Evolutionary conservation across 2,888 invertebrate species (phyloP), one percentile per base, ranked within the genome.

Genomic region (Euplexia lucipara): DNA sequence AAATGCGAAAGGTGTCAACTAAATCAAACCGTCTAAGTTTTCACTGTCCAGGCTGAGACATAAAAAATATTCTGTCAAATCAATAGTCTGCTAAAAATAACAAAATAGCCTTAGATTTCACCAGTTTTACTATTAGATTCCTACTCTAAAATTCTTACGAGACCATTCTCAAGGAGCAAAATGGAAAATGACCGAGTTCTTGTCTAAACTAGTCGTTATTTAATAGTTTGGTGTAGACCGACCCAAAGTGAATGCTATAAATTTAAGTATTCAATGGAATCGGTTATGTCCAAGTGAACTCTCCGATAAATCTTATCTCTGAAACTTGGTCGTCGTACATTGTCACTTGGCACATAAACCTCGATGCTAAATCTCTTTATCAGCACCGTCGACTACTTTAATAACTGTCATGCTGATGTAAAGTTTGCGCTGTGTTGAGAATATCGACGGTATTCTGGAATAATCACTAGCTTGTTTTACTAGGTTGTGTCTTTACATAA

Each of bases 341-440:
- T 77, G 72, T 76, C 56, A 76, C 35, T 75, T 75, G 72, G 75
- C 63, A 78, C 54, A 62, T 70, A 72, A 51, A 73, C 52, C 65
- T 73, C 56, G 70, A 71, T 69, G 62, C 61, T 67, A 57, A 69
- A 79, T 59, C 70, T 60, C 42, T 79, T 77, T 73, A 79, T 78
- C 56, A 68, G 64, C 53, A 30, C 52, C 48, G 53, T 32, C 34
- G 44, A 70, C 51, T 57, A 60, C 48, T 73, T 72, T 42, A 53
- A 22, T 61, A 67, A 52, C 35, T 49, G 48, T 41, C 20, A 52
- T 47, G 35, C 57, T 14, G 41, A 39, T 45, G 35, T 64, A 62
- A 62, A 68, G 32, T 61, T 54, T 35, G 37, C 42, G 26, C 16
- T 35, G 44, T 20, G 37, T 52, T 22, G 9, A 18, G 9, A 58